Percentiles rank a stretch among this genome's conserved stretches.
phyloP scores from a whole-genome alignment of 2,888 invertebrate genomes.

The Nasonia oneida region DNA sequence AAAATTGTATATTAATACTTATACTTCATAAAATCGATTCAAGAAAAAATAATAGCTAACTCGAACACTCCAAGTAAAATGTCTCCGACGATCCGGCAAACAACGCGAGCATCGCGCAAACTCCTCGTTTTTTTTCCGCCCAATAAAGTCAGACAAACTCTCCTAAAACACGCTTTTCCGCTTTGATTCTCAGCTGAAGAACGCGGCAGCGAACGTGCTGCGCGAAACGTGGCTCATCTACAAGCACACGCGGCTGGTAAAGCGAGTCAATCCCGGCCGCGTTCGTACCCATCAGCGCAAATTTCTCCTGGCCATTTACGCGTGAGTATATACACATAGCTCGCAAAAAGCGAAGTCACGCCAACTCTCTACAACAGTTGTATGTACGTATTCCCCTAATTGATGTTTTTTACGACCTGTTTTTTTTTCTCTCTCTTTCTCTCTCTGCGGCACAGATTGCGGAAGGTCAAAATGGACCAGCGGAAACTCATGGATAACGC shows the following conservation, averaged over 20 bases:
- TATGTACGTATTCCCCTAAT: too few relatives aligned
- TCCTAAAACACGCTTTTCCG: neutral
- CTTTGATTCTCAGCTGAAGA: conserved; percentile 92
- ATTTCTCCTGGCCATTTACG: conserved; percentile 99
- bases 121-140: neutral
- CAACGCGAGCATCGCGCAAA: neutral
- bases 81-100: neutral
- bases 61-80: too few relatives aligned
- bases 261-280: conserved; percentile 96
- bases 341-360: neutral
- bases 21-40: neutral
- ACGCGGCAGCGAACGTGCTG: conserved; percentile 99
- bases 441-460: conserved; percentile 84
- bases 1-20: neutral
- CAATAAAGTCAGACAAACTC: neutral
- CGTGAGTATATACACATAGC: conserved; percentile 84
- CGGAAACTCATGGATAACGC: conserved; percentile 99
- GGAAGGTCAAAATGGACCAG: conserved; percentile 99
- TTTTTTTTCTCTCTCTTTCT: neutral
- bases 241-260: conserved; percentile 99
- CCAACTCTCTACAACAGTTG: too few relatives aligned
- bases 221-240: conserved; percentile 99
- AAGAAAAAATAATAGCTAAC: neutral
- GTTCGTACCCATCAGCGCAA: conserved; percentile 99
- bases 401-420: too few relatives aligned